Base-by-base conservation (phyloP, 1,140 invertebrate species). In the Drusus annulatus region DNA sequence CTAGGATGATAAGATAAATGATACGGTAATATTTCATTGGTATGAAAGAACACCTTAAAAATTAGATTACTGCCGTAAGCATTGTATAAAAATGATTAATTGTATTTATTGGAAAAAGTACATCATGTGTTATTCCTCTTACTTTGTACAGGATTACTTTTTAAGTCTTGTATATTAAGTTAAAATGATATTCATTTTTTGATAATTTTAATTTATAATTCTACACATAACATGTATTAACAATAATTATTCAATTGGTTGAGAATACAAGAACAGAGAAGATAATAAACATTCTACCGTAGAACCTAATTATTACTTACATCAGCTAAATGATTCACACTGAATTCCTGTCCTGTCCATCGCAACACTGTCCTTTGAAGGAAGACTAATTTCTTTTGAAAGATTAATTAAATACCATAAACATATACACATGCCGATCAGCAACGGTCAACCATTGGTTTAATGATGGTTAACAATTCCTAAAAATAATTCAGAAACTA, bases 41-140 rank as follows among this genome's bases (percentile, higher is more conserved):
- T 78, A 78, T 78, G 76, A 78, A 78, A 78, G 50, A 31, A 78
- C 54, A 73, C 28, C 78, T 79, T 79, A 73, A 52, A 50, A 8
- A 25, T 54, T 52, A 31, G 19, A 56, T 51, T 71, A 28, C 63
- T 56, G 36, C 51, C 25, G n/a, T 62, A 71, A 79, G 23, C 65
- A 78, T 79, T 36, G 68, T 79, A 79, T 73, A 79, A 79, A 78
- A 79, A 79, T 73, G 78, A 45, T 79, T 78, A 25, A 79, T 54
- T 60, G 54, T 79, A 79, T 73, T 73, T 77, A 77, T 77, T 79
- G 78, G 63, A 79, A 73, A 62, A 73, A 79, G 68, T 79, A 73
- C 78, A 73, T 63, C 31, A n/a, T 50, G 51, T 79, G 31, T 78
- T 21, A 71, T 73, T 73, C 23, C 31, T 36, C n/a, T 79, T 79